Conservation (phyloP, 1,140 invertebrate species). For the Wasmannia auropunctata region DNA sequence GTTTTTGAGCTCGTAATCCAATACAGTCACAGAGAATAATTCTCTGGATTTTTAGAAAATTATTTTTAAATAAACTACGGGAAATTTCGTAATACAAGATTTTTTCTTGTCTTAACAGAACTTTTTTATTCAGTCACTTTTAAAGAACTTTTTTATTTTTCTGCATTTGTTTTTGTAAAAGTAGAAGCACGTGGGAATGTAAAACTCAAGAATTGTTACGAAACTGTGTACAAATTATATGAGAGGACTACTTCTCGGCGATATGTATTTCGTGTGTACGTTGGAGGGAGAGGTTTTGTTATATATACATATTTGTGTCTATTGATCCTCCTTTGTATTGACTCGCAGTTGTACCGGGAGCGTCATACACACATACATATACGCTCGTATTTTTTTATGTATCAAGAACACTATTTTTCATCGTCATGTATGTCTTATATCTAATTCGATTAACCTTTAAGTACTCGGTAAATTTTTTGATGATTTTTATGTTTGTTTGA, state of each 20-base stretch:
- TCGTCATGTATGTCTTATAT: neutral
- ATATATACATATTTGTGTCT: conserved; percentile 21
- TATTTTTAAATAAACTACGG: neutral
- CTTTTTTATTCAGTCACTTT: neutral
- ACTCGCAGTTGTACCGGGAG: neutral
- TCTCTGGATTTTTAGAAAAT: neutral
- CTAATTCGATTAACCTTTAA: neutral
- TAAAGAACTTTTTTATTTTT: too few species aligned
- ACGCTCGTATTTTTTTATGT: neutral
- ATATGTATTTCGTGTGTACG: neutral
- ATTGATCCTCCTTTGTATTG: conserved; percentile 40
- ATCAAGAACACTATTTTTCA: neutral
- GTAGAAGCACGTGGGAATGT: neutral
- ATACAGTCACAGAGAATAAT: neutral
- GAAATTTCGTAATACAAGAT: neutral
- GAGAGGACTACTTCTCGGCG: neutral
- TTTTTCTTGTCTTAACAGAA: neutral
- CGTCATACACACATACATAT: neutral
- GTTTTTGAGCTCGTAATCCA: neutral
- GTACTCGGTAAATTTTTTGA: neutral
- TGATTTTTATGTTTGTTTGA: neutral
- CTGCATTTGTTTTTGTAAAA: neutral
- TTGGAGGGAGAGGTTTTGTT: neutral
- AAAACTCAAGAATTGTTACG: neutral
- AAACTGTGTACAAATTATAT: neutral